phyloP scores from a whole-genome alignment of 1,140 invertebrate genomes.

The Amyelois transitella region DNA sequence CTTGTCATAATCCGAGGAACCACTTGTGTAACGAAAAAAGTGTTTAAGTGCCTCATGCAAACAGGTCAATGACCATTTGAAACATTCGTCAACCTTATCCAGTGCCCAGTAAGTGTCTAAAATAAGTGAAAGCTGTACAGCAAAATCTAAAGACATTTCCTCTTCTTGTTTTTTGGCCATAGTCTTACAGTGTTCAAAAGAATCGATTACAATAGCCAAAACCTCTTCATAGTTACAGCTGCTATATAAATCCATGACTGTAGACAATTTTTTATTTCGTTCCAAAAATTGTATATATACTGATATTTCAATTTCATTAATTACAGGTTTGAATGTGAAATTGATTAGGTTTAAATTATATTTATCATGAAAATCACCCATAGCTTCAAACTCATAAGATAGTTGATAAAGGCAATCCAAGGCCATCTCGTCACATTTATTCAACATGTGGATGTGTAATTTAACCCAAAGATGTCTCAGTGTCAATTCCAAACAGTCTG shows the following conservation, averaged over 20 bases:
- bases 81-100: constrained; percentile 77
- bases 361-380: constrained; percentile 47
- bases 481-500: constrained; percentile 46
- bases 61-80: constrained; percentile 84
- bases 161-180: constrained; percentile 59
- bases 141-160: constrained; percentile 71
- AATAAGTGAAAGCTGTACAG: constrained; percentile 77
- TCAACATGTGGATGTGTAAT: constrained; percentile 53
- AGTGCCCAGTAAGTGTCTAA: constrained; percentile 82
- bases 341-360: constrained; percentile 52
- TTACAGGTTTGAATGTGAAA: constrained; percentile 56
- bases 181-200: constrained; percentile 75
- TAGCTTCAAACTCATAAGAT: constrained; percentile 61
- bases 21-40: constrained; percentile 72
- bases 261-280: constrained; percentile 67
- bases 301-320: constrained; percentile 52
- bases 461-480: constrained; percentile 64
- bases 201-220: constrained; percentile 78
- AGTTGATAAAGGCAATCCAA: constrained; percentile 65
- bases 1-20: constrained; percentile 74
- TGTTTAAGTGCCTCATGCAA: constrained; percentile 78
- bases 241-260: constrained; percentile 76
- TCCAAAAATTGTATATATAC: constrained; percentile 61
- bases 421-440: constrained; percentile 57
- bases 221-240: constrained; percentile 79